Percentiles rank a stretch among this genome's conserved stretches.
Conservation (phyloP, 2,797 vertebrate genomes). For the Taenioides sp. region DNA sequence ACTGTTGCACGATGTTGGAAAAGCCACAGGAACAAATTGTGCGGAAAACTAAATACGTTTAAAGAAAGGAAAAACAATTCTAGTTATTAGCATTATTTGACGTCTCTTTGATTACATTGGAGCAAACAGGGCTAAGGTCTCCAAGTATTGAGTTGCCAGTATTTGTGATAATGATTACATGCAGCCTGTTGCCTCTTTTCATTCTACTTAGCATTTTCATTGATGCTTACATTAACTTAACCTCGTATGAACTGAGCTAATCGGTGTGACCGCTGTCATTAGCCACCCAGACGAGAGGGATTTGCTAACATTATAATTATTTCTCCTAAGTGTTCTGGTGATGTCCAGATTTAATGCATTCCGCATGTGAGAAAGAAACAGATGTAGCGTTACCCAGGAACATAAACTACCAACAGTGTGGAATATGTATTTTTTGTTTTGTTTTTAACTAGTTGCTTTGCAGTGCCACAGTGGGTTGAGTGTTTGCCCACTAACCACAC, state of each 20-base stretch:
- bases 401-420: background rate
- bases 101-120: background rate
- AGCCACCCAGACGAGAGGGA: background rate
- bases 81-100: slow-evolving; percentile 1
- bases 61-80: slow-evolving; percentile 2
- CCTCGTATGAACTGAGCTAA: background rate
- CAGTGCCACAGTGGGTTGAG: no score
- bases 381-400: background rate
- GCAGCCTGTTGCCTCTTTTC: background rate
- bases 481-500: no score
- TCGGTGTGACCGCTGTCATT: background rate
- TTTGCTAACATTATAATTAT: slow-evolving; percentile 1
- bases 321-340: background rate
- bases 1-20: background rate
- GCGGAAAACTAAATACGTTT: background rate
- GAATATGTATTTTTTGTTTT: background rate
- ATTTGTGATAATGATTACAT: background rate
- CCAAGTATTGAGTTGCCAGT: slow-evolving; percentile 1
- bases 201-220: background rate
- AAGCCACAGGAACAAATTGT: background rate
- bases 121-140: background rate
- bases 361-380: background rate
- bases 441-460: no score
- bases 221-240: background rate
- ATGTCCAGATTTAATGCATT: background rate